Evolutionary conservation across 2,797 vertebrate species (phyloP).

Genomic region (Melopsittacus undulatus): DNA sequence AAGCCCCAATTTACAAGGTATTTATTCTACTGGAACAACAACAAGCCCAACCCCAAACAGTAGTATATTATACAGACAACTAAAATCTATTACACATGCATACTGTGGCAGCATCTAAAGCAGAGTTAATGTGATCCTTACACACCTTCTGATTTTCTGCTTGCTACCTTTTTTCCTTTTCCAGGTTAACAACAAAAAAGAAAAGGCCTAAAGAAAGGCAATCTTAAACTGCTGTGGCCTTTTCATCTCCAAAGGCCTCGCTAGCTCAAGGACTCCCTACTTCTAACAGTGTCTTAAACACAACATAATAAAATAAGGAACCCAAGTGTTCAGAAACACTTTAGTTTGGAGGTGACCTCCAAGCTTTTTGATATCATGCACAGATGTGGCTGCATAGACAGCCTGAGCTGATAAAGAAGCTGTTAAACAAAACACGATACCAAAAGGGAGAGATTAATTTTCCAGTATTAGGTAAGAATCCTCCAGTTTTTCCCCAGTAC

Average conservation of each 20-base stretch:
- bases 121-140: neutral
- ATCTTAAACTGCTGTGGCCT: neutral
- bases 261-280: neutral
- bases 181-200: neutral
- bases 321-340: neutral
- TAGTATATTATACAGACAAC: neutral
- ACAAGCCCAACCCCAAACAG: neutral
- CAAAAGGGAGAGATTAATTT: neutral
- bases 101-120: neutral
- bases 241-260: neutral
- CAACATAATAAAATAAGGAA: neutral
- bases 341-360: neutral
- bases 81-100: neutral
- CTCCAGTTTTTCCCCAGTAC: neutral
- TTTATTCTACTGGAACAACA: neutral
- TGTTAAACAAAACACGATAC: neutral
- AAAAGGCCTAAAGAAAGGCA: neutral
- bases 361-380: neutral
- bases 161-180: neutral
- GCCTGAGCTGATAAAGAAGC: neutral
- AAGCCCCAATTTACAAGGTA: neutral
- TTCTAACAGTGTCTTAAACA: neutral
- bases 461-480: neutral
- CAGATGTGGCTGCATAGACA: neutral
- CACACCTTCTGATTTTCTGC: neutral